Base-by-base conservation (phyloP, 2,113 vertebrate species). In the Excalfactoria chinensis region DNA sequence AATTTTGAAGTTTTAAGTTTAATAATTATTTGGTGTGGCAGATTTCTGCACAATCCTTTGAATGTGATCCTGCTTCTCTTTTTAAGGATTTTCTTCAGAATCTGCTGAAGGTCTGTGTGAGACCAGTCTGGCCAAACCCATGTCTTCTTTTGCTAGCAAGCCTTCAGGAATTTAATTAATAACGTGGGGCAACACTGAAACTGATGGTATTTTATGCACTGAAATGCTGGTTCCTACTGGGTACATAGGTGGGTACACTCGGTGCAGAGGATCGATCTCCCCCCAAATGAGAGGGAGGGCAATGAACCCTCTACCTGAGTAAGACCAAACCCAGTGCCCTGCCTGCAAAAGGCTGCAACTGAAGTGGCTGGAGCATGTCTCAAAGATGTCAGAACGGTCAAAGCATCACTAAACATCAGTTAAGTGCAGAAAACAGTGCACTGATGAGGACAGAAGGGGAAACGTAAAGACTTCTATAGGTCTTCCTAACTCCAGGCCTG, bases 281-380 rank as follows among this genome's bases (percentile, higher is more conserved):
- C 12, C 35, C 34, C 82, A 93, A 85, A 35, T 28, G 18, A 73
- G 64, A 62, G 4, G 18, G 4, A 73, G 5, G 18, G 28, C 58
- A 56, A 55, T 12, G 49, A 78, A 30, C 8, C 4, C n/a, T 30
- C 86, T 69, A 84, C 15, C 74, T 72, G n/a, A 58, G 19, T 60
- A 71, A 77, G 30, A 34, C 6, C 2, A 1, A 34, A 67, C 13
- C 0, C 0, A 35, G 66, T 76, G 37, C 12, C 34, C 16, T 41
- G 49, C 59, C 35, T 73, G 44, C 25, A 32, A n/a, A 37, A 4
- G 15, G 34, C n/a, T 44, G 35, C 0, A 1, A 68, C 37, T 71
- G 68, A 56, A 88, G 44, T 13, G 48, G 8, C 14, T 49, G 10
- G 1, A 19, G 30, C 37, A 73, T 7, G 11, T 73, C 59, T 85